Base-by-base conservation (phyloP, 2,113 vertebrate species). In the Dryoscopus gambensis region DNA sequence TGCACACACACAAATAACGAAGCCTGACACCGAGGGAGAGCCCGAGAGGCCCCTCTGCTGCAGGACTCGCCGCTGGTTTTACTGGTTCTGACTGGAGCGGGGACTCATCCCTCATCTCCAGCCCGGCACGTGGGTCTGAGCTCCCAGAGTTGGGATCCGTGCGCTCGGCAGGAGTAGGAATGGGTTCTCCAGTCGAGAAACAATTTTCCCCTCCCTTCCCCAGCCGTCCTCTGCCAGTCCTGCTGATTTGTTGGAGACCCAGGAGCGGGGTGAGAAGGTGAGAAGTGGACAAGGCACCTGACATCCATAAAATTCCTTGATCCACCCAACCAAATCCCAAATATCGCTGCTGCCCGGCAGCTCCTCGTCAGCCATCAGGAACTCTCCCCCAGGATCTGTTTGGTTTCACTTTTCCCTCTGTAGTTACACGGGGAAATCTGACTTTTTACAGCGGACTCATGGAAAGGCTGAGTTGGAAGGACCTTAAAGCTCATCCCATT, bases 61-160 rank as follows among this genome's bases (percentile, higher is more conserved):
- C 6, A 35, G 14, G 42, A 20, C n/a, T n/a, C 8, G 13, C 39
- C 15, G 39, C 30, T 52, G 85, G n/a, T 52, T 77, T 27, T 11
- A 31, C 44, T 39, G 79, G 33, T n/a, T 84, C 25, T 6, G 9
- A 3, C 21, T 21, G 71, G 25, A 40, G 49, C n/a, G 3, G 39
- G 83, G 83, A 8, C 13, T 3, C 28, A 13, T 9, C 37, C 68
- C 33, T 33, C 63, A 2, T 4, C 69, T 49, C 69, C 75, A 52
- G 59, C 16, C 16, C 46, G 17, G 37, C 20, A 1, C 1, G 1
- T 1, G 2, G 25, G 13, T 5, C 6, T 0, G 46, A n/a, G 70
- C 14, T 64, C 59, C 19, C 49, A 10, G 63, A 44, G 8, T 8
- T 73, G 63, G 49, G 50, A 44, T 16, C 68, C 53, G 39, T 11